These are phyloP conservation scores for Catocala nupta DNA, from an alignment of 2,888 invertebrate species.

Conservation along the genomic window DNA sequence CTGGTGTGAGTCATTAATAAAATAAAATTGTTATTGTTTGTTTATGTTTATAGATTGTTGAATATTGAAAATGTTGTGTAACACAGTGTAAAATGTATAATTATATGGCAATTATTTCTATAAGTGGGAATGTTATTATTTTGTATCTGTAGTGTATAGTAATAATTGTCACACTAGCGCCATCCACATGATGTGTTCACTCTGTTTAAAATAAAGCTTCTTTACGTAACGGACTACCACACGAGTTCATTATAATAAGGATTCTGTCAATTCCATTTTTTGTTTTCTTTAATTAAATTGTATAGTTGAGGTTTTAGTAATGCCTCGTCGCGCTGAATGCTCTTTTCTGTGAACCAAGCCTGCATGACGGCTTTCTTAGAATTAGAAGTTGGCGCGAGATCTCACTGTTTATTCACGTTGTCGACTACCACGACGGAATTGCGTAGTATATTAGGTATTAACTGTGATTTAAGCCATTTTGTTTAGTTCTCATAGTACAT, in stretches of 20 bases:
- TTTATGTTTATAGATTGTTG: too few relatives aligned
- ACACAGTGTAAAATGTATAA: too few relatives aligned
- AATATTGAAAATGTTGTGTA: too few relatives aligned
- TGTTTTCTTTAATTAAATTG: slow-evolving; percentile 2
- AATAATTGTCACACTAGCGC: too few relatives aligned
- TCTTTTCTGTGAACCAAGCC: slow-evolving; percentile 1
- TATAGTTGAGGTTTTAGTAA: slow-evolving; percentile 18
- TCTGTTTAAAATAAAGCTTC: too few relatives aligned
- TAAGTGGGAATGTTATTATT: too few relatives aligned
- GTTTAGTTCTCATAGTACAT: slow-evolving; percentile 45
- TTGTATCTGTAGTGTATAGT: too few relatives aligned
- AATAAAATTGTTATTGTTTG: slow-evolving; percentile 25
- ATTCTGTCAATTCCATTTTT: too few relatives aligned
- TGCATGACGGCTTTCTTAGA: slow-evolving; percentile 17
- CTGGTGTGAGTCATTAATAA: slow-evolving; percentile 31
- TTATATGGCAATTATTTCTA: too few relatives aligned
- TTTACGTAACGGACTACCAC: too few relatives aligned
- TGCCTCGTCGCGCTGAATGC: background rate
- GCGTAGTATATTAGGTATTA: slow-evolving; percentile 15
- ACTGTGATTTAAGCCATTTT: slow-evolving; percentile 13
- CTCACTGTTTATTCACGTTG: slow-evolving; percentile 14
- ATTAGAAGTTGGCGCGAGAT: slow-evolving; percentile 17
- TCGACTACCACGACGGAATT: slow-evolving; percentile 17
- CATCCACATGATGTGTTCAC: too few relatives aligned
- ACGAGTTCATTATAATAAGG: too few relatives aligned